A percentile compares a stretch with the other conserved stretches of the same genome.
These are phyloP conservation scores for Gastrophysa polygoni DNA, from an alignment of 2,888 invertebrate species.

Conservation along the genomic window DNA sequence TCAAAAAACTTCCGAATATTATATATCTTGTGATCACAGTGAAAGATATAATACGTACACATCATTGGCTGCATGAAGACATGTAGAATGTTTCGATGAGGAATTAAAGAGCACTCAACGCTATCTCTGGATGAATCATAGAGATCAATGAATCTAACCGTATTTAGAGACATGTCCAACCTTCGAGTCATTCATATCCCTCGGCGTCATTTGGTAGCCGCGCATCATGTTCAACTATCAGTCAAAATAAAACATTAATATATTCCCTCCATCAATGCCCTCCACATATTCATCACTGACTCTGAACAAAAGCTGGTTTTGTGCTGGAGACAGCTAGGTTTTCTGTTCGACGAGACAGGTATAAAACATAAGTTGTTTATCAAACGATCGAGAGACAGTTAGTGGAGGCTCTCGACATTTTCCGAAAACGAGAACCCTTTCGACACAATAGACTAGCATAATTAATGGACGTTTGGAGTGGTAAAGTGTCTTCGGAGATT, in stretches of 20 bases:
- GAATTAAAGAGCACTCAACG: background rate
- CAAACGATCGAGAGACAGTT: slow-evolving; percentile 33
- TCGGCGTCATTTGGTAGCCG: background rate
- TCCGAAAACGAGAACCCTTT: slow-evolving; percentile 39
- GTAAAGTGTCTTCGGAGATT: slow-evolving; percentile 41
- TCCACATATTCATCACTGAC: background rate
- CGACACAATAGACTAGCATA: slow-evolving; percentile 42
- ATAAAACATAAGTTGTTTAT: slow-evolving; percentile 38
- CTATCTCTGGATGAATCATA: background rate
- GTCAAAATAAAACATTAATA: slow-evolving; percentile 1
- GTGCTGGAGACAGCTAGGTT: slow-evolving; percentile 4
- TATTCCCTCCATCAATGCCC: background rate
- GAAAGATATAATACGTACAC: too few relatives aligned
- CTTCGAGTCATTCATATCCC: background rate
- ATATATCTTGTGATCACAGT: too few relatives aligned
- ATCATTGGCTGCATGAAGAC: too few relatives aligned
- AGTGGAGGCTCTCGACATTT: slow-evolving; percentile 24
- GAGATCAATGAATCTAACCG: background rate
- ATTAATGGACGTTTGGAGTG: slow-evolving; percentile 43
- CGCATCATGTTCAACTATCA: background rate
- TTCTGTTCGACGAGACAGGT: slow-evolving; percentile 22
- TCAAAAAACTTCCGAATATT: too few relatives aligned
- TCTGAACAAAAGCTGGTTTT: slow-evolving; percentile 1
- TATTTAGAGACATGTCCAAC: background rate
- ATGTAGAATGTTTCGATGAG: too few relatives aligned